phyloP scores from a whole-genome alignment of 2,888 invertebrate species.

The Malthinus seriepunctatus region DNA sequence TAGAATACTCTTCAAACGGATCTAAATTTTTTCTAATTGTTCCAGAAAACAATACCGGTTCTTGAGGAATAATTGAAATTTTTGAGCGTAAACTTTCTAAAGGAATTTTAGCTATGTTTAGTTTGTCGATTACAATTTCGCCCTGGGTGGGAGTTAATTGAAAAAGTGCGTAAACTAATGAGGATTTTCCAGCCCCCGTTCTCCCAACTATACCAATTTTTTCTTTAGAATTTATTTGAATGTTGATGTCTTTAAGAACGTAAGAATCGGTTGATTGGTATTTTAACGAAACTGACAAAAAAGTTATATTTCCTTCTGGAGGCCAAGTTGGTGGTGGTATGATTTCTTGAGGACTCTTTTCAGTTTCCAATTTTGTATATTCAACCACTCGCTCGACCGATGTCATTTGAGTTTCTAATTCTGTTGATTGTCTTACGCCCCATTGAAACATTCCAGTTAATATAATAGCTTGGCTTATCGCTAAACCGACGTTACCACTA shows the following conservation, averaged over 20 bases:
- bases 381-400: slow-evolving; percentile 87
- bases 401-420: slow-evolving; percentile 76
- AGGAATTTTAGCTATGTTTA: slow-evolving; percentile 70
- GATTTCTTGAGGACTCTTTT: slow-evolving; percentile 44
- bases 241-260: slow-evolving; percentile 72
- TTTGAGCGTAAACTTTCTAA: slow-evolving; percentile 74
- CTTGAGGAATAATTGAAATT: slow-evolving; percentile 85
- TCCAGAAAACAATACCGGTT: slow-evolving; percentile 85
- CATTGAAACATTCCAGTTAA: slow-evolving; percentile 72
- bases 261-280: slow-evolving; percentile 72
- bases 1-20: slow-evolving; percentile 80
- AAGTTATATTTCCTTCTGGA: slow-evolving; percentile 66
- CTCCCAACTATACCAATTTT: slow-evolving; percentile 81
- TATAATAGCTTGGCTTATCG: slow-evolving; percentile 50
- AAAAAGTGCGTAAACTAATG: slow-evolving; percentile 76
- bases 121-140: slow-evolving; percentile 76
- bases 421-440: slow-evolving; percentile 70
- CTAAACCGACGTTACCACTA: slow-evolving; percentile 52
- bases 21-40: slow-evolving; percentile 87
- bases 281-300: slow-evolving; percentile 68
- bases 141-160: slow-evolving; percentile 80
- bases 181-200: slow-evolving; percentile 83
- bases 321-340: slow-evolving; percentile 63
- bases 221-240: slow-evolving; percentile 67
- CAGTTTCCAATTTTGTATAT: slow-evolving; percentile 72